Base-by-base conservation (phyloP, 2,888 invertebrate species). In the Ormyrus labotus region DNA sequence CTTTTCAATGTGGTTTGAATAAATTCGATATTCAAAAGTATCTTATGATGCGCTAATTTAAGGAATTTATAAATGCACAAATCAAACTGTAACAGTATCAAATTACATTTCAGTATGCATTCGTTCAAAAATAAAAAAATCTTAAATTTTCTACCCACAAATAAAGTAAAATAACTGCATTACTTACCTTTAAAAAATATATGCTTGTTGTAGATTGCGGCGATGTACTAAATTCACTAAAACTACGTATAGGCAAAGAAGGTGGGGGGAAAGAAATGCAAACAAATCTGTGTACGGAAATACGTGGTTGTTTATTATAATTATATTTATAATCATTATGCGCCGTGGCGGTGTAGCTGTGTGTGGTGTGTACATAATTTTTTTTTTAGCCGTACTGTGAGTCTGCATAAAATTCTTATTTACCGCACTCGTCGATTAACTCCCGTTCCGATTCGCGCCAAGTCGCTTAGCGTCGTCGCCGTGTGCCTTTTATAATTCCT, bases 301-400 rank as follows among this genome's bases (percentile, higher is more conserved):
- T 90, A 90, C 90, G 89, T 89, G 90, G 88, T 90, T 89, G 90
- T 90, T 90, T 90, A 90, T 90, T 90, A 87, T 90, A 90, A 89
- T 90, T 87, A 87, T 89, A 88, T 89, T 90, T 88, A 89, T 90
- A 89, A 86, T 89, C 86, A 88, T 87, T 87, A 86, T 88, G 88
- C 86, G 86, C 88, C 85, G 85, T 87, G 88, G 86, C 86, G 85
- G 85, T 85, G 84, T 86, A 84, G 85, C 80, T 84, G 82, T 83
- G 77, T 86, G 84, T 85, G 84, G 63, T 81, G 81, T 83, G 76
- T 84, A 83, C 83, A 84, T 74, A 81, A 70, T 81, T 34, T 3
- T 34, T 34, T 34, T 34, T 83, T 72, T 19, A 82, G 68, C 47
- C 48, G n/a, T 72, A 80, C 3, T 84, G 79, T 81, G 77, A 60